phyloP scores from a whole-genome alignment of 2,113 vertebrate genomes.

The Laterallus jamaicensis region DNA sequence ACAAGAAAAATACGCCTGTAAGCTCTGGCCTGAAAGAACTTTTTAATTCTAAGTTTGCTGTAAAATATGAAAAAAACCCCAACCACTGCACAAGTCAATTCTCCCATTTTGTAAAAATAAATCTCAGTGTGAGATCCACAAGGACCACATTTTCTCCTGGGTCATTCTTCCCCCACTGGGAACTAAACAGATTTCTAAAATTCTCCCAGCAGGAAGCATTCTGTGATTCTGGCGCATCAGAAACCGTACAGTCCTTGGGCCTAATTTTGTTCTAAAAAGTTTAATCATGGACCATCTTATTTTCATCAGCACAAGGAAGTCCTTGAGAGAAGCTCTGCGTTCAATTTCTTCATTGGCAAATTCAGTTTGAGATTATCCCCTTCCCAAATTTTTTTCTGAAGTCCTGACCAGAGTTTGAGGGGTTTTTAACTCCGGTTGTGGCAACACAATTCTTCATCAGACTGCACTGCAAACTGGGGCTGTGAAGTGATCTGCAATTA shows the following conservation, averaged over 20 bases:
- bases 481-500: not conserved
- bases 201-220: not conserved
- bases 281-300: not conserved
- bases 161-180: not conserved
- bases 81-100: not conserved
- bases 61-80: not conserved
- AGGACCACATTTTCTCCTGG: not conserved
- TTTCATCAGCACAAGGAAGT: not conserved
- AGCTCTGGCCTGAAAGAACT: not conserved
- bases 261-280: not conserved
- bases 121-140: not conserved
- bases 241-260: not conserved
- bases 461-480: not conserved
- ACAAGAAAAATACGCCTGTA: not conserved
- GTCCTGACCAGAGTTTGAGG: not conserved
- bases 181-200: constrained; percentile 4
- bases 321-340: not conserved
- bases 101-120: not conserved
- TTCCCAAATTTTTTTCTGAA: not conserved
- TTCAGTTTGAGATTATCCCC: not conserved
- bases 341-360: not conserved
- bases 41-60: not conserved
- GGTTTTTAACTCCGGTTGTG: not conserved
- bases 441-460: not conserved
- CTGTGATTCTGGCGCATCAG: not conserved